Percentiles rank a stretch among this genome's conserved stretches.
Evolutionary conservation across 2,888 invertebrate genomes (phyloP).

Genomic region (Lamproptera curius): DNA sequence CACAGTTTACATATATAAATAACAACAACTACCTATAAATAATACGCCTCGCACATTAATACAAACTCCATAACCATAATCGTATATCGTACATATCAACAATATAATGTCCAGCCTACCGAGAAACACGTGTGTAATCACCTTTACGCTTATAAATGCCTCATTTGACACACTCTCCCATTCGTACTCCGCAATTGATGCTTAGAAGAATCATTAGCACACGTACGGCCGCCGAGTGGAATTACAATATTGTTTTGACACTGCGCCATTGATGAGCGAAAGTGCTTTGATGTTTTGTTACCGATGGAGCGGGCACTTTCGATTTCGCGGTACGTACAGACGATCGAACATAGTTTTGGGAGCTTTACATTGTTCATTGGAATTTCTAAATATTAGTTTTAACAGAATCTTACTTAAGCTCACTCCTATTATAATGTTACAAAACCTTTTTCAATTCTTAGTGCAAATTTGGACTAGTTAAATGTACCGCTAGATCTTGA

Average conservation of each 20-base stretch:
- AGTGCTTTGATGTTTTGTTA: constrained; percentile 26
- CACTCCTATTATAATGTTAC: no score
- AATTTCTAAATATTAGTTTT: no score
- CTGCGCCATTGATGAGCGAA: constrained; percentile 30
- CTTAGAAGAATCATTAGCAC: not conserved
- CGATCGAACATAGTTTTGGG: constrained; percentile 12
- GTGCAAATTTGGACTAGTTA: no score
- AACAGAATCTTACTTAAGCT: no score
- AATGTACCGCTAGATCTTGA: no score
- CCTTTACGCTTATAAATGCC: not conserved
- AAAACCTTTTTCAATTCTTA: no score
- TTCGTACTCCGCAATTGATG: constrained; percentile 8
- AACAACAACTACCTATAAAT: no score
- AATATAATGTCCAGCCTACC: no score
- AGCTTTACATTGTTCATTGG: not conserved
- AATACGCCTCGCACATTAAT: no score
- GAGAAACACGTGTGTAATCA: not conserved
- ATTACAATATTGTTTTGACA: constrained; percentile 30
- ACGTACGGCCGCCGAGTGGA: constrained; percentile 9
- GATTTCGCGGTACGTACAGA: constrained; percentile 22
- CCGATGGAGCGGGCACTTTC: constrained; percentile 26
- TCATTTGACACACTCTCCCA: constrained; percentile 6
- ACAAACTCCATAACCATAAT: no score
- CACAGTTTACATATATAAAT: no score
- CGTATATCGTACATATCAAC: no score